Percentiles rank a stretch among this genome's conserved stretches.
These are phyloP conservation scores for Hoplodrina blanda DNA, from an alignment of 2,888 invertebrate genomes.

Conservation along the genomic window DNA sequence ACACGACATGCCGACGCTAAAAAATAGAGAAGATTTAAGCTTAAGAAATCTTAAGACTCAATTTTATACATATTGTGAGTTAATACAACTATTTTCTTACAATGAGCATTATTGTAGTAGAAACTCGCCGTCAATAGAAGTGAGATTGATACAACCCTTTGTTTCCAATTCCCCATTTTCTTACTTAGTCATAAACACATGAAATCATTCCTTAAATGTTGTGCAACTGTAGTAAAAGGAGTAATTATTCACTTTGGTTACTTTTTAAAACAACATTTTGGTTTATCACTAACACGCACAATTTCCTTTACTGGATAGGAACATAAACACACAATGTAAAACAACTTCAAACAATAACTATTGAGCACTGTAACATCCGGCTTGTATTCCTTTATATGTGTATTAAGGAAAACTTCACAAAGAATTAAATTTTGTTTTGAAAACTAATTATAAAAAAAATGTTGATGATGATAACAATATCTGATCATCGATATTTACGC, in stretches of 20 bases:
- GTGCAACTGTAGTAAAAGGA: background rate
- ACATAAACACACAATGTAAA: background rate
- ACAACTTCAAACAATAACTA: background rate
- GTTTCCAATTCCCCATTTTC: slow-evolving; percentile 56
- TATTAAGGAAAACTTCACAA: slow-evolving; percentile 63
- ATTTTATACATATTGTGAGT: background rate
- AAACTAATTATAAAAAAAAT: slow-evolving; percentile 65
- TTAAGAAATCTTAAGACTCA: background rate
- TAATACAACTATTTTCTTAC: slow-evolving; percentile 59
- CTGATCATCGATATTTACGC: slow-evolving; percentile 81
- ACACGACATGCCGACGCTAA: slow-evolving; percentile 77
- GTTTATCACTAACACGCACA: slow-evolving; percentile 1
- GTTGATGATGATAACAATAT: slow-evolving; percentile 75
- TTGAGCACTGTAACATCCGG: slow-evolving; percentile 26
- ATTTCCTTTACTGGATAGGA: slow-evolving; percentile 3
- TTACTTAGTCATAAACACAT: slow-evolving; percentile 36
- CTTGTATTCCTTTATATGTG: slow-evolving; percentile 28
- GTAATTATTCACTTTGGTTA: slow-evolving; percentile 23
- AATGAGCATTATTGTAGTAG: slow-evolving; percentile 55
- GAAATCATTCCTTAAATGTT: slow-evolving; percentile 63
- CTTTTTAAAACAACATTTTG: slow-evolving; percentile 3
- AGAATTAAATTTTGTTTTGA: slow-evolving; percentile 71
- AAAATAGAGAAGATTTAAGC: background rate
- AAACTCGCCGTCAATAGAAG: slow-evolving; percentile 58
- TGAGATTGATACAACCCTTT: slow-evolving; percentile 46